Evolutionary conservation across 2,888 invertebrate species (phyloP), one percentile per base, ranked within the genome.

Genomic region (Graphium colonna): DNA sequence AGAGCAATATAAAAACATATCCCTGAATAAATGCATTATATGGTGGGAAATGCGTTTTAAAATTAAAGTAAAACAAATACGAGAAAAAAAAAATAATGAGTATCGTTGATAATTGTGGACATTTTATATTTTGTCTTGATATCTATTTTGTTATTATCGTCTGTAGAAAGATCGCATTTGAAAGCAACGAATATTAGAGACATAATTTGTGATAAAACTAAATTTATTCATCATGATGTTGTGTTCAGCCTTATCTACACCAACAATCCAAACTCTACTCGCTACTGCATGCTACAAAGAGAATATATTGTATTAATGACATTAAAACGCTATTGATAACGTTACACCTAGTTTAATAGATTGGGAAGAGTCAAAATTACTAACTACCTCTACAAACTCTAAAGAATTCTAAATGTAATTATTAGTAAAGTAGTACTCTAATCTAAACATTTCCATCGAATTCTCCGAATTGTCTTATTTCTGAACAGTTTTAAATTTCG

Each of bases 261-360:
- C 80, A 84, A 83, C 70, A 65, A 79, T 80, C 61, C 73, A 78
- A 82, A 79, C 65, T 58, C 81, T 82, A 82, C 65, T 52, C 59
- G 63, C 77, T 80, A 80, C 68, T 69, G 58, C 75, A 78, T 77
- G 71, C 81, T 80, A 78, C 60, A 71, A 36, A 36, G 36, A 12
- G 36, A 36, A 62, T 62, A 65, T 42, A 57, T 36, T 51, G 54
- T 45, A 53, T 52, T 55, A 55, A 54, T 59, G 54, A 50, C 50
- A 59, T 58, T 56, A 52, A 59, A 59, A 51, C 45, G 42, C 65
- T 65, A 63, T 26, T 28, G 44, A 42, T 51, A 40, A 52, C 47
- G 51, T 53, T 51, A 52, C 52, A 52, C 60, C 62, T 62, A 65
- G 56, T 60, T 55, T 59, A 54, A 60, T 56, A 56, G 57, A 61